Conservation (phyloP, 2,113 vertebrate species). For the Ceyx margarethae region DNA sequence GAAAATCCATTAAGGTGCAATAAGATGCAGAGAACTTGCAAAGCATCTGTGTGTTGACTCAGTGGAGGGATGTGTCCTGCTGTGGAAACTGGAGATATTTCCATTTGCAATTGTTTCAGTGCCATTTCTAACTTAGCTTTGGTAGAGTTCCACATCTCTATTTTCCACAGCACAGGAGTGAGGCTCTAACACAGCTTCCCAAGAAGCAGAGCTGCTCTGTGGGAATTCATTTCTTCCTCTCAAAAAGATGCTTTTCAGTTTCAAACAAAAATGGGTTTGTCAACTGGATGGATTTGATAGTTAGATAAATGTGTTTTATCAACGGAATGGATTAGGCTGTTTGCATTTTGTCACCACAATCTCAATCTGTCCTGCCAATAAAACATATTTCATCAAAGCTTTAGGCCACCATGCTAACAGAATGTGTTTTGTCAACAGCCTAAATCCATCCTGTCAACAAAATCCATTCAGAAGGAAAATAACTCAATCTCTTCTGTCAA, state of each 20-base stretch:
- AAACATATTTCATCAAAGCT: constrained; percentile 30
- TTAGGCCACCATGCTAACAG: constrained; percentile 20
- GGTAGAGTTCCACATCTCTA: not conserved
- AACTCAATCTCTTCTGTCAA: constrained; percentile 64
- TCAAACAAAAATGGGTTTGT: constrained; percentile 41
- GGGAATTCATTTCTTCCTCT: not conserved
- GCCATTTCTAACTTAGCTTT: not conserved
- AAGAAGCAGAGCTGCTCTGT: not conserved
- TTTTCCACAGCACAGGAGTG: not conserved
- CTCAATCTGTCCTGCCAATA: constrained; percentile 52
- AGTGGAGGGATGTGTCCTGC: fast-evolving
- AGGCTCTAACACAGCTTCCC: not conserved
- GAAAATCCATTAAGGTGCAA: not conserved
- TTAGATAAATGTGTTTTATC: constrained; percentile 51
- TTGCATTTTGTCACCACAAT: constrained; percentile 57
- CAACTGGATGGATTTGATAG: constrained; percentile 24
- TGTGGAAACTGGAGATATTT: not conserved
- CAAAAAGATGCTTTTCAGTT: not conserved
- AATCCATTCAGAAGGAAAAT: constrained; percentile 24
- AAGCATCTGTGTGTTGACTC: not conserved
- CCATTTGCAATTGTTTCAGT: not conserved
- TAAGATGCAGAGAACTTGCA: not conserved
- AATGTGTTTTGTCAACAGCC: constrained; percentile 41
- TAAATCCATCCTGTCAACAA: constrained; percentile 63
- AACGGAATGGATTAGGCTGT: constrained; percentile 50